Conservation (phyloP, 2,113 vertebrate genomes). For the Sebastes schlegelii region DNA sequence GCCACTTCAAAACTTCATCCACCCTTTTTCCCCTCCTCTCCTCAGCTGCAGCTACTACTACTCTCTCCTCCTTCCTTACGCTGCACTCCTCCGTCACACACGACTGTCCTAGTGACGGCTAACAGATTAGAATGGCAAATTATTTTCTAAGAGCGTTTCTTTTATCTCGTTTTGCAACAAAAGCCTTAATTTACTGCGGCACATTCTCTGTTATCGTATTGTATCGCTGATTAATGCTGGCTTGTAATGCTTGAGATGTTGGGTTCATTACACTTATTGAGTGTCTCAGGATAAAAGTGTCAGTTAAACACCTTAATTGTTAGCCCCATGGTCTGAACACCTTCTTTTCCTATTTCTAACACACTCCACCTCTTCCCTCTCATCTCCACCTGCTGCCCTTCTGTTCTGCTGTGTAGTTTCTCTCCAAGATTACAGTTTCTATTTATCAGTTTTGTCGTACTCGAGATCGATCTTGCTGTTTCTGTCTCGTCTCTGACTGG, state of each 20-base stretch:
- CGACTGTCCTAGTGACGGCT: too few relatives aligned
- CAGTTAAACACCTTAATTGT: background rate
- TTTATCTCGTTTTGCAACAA: background rate
- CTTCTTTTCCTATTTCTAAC: background rate
- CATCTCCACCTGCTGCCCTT: background rate
- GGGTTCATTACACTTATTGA: background rate
- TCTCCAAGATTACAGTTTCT: background rate
- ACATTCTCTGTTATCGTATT: background rate
- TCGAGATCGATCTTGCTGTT: too few relatives aligned
- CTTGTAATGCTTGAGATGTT: background rate
- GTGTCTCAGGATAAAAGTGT: background rate
- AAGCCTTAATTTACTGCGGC: background rate
- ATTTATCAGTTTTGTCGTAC: too few relatives aligned
- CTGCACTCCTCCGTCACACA: background rate
- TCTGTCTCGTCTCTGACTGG: too few relatives aligned
- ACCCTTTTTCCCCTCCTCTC: background rate
- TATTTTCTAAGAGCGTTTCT: background rate
- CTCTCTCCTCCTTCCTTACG: background rate
- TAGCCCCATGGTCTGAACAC: background rate
- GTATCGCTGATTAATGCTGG: background rate
- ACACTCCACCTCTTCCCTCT: background rate
- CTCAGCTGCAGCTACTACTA: background rate
- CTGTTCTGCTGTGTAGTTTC: background rate
- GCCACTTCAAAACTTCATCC: constrained; percentile 46
- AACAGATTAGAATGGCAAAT: background rate